Percentiles rank a stretch among this genome's conserved stretches.
Evolutionary conservation across 2,888 invertebrate genomes (phyloP).

Genomic region (Pharmacophagus antenor): DNA sequence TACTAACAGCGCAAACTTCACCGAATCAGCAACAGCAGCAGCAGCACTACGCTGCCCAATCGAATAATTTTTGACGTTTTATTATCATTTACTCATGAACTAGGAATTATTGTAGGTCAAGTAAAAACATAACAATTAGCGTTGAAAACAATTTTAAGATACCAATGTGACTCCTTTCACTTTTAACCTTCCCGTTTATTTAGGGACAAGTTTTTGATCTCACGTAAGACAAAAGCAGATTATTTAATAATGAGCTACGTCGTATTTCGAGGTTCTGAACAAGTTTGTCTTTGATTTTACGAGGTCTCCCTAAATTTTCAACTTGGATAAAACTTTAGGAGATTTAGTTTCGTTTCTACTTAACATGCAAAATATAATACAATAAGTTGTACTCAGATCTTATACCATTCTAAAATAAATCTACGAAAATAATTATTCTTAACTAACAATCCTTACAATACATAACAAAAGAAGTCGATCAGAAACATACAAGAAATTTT

Average conservation of each 20-base stretch:
- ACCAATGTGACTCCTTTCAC: not conserved
- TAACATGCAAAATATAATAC: not conserved
- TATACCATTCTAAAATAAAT: no score
- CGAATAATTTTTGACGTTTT: no score
- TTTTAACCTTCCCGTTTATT: slow-evolving; percentile 10
- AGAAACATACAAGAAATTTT: no score
- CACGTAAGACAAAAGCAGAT: slow-evolving; percentile 23
- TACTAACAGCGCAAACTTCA: no score
- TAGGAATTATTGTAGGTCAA: slow-evolving; percentile 1
- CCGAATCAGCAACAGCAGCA: no score
- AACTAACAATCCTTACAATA: no score
- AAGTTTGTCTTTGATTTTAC: slow-evolving; percentile 20
- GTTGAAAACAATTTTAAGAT: not conserved
- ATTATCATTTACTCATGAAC: no score
- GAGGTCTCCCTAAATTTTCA: not conserved
- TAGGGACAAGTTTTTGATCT: slow-evolving; percentile 13
- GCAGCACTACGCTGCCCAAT: no score
- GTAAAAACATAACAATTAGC: slow-evolving; percentile 5
- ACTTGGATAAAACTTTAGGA: slow-evolving; percentile 1
- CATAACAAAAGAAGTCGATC: no score
- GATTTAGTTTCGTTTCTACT: slow-evolving; percentile 9
- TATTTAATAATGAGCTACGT: slow-evolving; percentile 20
- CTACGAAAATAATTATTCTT: not conserved
- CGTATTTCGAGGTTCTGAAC: not conserved
- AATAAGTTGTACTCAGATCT: not conserved